phyloP scores from a whole-genome alignment of 1,140 invertebrate species.

The Zophobas atratus region DNA sequence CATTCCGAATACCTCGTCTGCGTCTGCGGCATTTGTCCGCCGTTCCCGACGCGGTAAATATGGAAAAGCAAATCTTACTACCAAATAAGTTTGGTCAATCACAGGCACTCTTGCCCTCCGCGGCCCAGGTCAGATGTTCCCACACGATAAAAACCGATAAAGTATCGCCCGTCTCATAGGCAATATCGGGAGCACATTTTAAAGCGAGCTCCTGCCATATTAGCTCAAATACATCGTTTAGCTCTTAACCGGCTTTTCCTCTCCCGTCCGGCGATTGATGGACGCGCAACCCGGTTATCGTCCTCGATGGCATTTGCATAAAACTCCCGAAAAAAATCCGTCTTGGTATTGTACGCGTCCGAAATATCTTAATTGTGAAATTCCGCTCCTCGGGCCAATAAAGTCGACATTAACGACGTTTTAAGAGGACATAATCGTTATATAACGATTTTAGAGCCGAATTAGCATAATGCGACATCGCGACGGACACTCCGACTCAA shows the following conservation, averaged over 20 bases:
- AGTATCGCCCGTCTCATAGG: slow-evolving; percentile 30
- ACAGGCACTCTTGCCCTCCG: slow-evolving; percentile 7
- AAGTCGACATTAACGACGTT: slow-evolving; percentile 24
- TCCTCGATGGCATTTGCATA: not conserved
- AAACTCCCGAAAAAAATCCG: not conserved
- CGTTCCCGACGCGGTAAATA: not conserved
- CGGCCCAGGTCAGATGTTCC: slow-evolving; percentile 22
- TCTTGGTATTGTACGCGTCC: slow-evolving; percentile 20
- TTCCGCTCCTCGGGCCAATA: slow-evolving; percentile 2
- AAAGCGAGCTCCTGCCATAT: slow-evolving; percentile 37
- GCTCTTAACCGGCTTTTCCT: slow-evolving; percentile 34
- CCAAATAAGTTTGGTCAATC: slow-evolving; percentile 40
- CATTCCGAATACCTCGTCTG: too few relatives aligned
- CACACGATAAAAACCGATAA: slow-evolving; percentile 33
- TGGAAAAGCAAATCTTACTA: slow-evolving; percentile 31
- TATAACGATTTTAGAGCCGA: slow-evolving; percentile 18
- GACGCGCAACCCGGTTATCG: not conserved
- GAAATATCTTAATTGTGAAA: slow-evolving; percentile 22
- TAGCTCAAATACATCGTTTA: slow-evolving; percentile 47
- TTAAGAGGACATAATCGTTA: slow-evolving; percentile 32
- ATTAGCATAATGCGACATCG: slow-evolving; percentile 20
- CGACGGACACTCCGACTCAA: not conserved
- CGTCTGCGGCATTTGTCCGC: too few relatives aligned
- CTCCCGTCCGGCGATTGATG: not conserved
- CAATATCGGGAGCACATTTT: slow-evolving; percentile 29